Base-by-base conservation (phyloP, 2,888 invertebrate genomes). In the Andrena fulva region DNA sequence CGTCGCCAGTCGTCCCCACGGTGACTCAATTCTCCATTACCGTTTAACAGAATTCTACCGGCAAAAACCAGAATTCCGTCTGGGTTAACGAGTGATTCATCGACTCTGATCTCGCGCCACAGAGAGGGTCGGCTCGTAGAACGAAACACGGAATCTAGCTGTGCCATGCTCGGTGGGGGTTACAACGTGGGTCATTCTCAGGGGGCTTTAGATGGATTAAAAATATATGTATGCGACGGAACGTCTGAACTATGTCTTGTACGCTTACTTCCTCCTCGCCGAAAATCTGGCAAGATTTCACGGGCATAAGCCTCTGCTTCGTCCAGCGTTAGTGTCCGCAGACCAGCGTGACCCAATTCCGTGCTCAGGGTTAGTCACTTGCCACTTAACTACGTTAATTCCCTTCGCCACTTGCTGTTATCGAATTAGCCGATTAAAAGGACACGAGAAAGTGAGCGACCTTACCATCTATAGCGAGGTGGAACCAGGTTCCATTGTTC, bases 401-500 rank as follows among this genome's bases (percentile, higher is more conserved):
- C 79, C 82, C 69, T 82, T 62, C 79, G 76, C 82, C 76, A 62
- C 74, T 81, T 68, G 77, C 71, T 77, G 84, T 77, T 79, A 75
- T 82, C 77, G 74, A 74, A 72, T 85, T 83, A 84, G 77, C 63
- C 42, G 77, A 63, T 72, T 66, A 67, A 66, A 42, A 35, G 73
- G 67, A 59, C 67, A 77, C 50, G 67, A 72, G 63, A 82, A 82
- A 78, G 78, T 50, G 63, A 60, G 59, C 48, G 33, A 77, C 85
- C 95, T 95, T 94, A 97, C 98, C 98, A 94, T 98, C 97, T 52
- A 99, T 98, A 75, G 97, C 96, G 77, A 99, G 96, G 93, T 97
- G 96, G 93, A 97, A 98, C 96, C 97, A 97, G 31, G 98, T 98
- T 86, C 98, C 98, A 94, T 98, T 98, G 93, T 97, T 97, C 86